Conservation (phyloP, 2,113 vertebrate genomes). For the Enhydra lutris region DNA sequence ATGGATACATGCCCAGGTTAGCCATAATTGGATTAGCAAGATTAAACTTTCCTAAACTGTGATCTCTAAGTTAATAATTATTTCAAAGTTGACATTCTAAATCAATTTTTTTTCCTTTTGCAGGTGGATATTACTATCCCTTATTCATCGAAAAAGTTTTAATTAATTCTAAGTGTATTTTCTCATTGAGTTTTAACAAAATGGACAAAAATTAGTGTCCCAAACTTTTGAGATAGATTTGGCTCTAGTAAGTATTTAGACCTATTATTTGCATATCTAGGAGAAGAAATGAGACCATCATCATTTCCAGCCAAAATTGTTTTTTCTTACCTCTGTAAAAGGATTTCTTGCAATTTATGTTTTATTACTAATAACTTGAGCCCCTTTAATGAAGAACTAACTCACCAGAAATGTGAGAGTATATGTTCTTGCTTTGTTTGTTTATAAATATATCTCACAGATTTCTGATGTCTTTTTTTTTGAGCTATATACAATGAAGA, state of each 20-base stretch:
- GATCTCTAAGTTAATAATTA: background rate
- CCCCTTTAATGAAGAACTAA: background rate
- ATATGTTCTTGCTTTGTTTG: background rate
- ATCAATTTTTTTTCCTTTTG: constrained; percentile 58
- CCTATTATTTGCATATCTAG: background rate
- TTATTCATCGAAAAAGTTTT: constrained; percentile 57
- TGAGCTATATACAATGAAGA: background rate
- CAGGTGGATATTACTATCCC: constrained; percentile 62
- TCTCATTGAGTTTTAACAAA: constrained; percentile 44
- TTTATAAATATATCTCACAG: constrained; percentile 4
- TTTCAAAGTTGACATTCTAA: constrained; percentile 60
- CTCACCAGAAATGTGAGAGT: constrained; percentile 18
- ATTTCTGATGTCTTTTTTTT: constrained; percentile 16
- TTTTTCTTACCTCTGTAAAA: background rate
- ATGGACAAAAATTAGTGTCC: constrained; percentile 30
- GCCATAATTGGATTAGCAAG: background rate
- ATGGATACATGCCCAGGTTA: background rate
- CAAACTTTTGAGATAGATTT: constrained; percentile 56
- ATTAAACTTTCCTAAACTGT: background rate
- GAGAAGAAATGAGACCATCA: constrained; percentile 24
- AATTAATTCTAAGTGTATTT: constrained; percentile 50
- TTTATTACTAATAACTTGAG: background rate
- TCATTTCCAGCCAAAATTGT: background rate
- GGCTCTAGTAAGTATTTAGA: constrained; percentile 48
- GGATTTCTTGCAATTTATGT: background rate